Evolutionary conservation across 2,888 invertebrate genomes (phyloP).

Genomic region (Chesias legatella): DNA sequence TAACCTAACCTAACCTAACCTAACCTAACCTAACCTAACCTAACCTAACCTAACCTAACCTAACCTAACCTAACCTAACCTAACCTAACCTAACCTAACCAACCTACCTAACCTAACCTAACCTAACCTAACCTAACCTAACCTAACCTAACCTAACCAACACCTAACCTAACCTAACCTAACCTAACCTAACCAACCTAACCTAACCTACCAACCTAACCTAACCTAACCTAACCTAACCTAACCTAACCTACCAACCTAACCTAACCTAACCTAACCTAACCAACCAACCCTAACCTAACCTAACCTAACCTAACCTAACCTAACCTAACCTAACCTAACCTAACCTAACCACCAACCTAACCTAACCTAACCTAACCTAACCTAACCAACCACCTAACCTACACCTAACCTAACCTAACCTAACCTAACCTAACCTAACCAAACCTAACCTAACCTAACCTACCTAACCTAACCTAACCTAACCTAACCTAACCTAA

Average conservation of each 20-base stretch:
- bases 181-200: constrained; percentile 17
- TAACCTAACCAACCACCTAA: constrained; percentile 20
- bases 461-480: constrained; percentile 15
- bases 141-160: constrained; percentile 18
- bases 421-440: constrained; percentile 14
- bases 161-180: constrained; percentile 18
- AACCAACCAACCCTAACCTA: constrained; percentile 15
- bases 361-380: constrained; percentile 19
- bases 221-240: constrained; percentile 22
- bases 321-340: constrained; percentile 17
- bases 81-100: constrained; percentile 15
- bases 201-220: constrained; percentile 19
- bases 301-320: constrained; percentile 20
- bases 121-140: constrained; percentile 15
- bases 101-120: constrained; percentile 18
- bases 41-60: constrained; percentile 14
- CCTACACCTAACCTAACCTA: constrained; percentile 3
- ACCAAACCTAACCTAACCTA: constrained; percentile 14
- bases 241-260: constrained; percentile 15
- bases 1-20: too few species aligned
- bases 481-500: constrained; percentile 23
- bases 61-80: constrained; percentile 15
- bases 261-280: constrained; percentile 16
- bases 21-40: constrained; percentile 23
- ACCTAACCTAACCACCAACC: constrained; percentile 16